These are phyloP conservation scores for Mactromeris polynyma DNA, from an alignment of 2,888 invertebrate genomes.

Conservation along the genomic window DNA sequence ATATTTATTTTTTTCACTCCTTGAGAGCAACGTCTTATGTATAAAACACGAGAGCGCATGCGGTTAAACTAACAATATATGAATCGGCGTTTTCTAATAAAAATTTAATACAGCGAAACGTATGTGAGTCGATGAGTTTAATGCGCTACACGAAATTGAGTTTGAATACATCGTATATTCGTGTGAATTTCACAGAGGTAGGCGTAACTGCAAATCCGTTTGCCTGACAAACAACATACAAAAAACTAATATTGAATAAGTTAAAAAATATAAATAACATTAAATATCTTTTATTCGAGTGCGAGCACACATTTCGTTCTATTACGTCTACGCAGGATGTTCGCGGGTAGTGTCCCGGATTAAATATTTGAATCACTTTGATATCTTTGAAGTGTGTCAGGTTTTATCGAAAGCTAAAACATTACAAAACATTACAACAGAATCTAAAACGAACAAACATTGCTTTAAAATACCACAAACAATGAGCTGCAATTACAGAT, in stretches of 20 bases:
- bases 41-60: conserved; percentile 26
- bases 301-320: not conserved
- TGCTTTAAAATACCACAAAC: not conserved
- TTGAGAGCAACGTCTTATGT: not conserved
- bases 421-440: not conserved
- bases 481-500: not conserved
- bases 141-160: not conserved
- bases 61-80: not conserved
- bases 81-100: not conserved
- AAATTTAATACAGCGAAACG: not conserved
- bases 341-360: not conserved
- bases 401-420: not conserved
- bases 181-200: not conserved
- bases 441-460: not conserved
- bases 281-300: not conserved
- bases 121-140: not conserved
- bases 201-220: not conserved
- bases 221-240: not conserved
- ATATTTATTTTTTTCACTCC: conserved; percentile 17
- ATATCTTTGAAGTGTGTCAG: not conserved
- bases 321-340: not conserved
- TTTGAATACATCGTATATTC: not conserved
- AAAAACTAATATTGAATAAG: not conserved
- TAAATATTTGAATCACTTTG: not conserved
- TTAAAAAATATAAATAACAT: not conserved